Base-by-base conservation (phyloP, 2,797 vertebrate genomes). In the Phataginus tricuspis region DNA sequence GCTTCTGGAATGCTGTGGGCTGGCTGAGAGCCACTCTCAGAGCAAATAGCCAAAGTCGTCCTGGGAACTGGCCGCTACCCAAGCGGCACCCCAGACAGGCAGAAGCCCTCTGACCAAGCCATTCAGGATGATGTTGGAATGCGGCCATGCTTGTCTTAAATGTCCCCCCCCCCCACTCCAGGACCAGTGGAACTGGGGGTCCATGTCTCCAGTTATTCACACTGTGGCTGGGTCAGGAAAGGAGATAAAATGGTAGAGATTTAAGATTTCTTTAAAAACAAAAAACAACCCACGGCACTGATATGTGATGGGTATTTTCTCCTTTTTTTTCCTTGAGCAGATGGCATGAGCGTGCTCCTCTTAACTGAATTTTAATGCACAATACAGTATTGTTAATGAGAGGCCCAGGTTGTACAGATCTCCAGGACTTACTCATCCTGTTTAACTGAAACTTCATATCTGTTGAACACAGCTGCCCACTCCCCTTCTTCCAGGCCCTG, bases 371-470 rank as follows among this genome's bases (percentile, higher is more conserved):
- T 9, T n/a, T 23, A 2, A 12, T 1, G 10, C 68, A 42, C 13
- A 1, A 27, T 5, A 1, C 0, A 11, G 31, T 4, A 6, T 29
- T 7, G 0, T 2, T 11, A 29, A 45, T 2, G 6, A 7, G 0
- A 0, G 53, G 37, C 4, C 2, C 11, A 6, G 1, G 4, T 5
- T 3, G 7, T 21, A 37, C 39, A 5, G 14, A 15, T 8, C 4
- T 25, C 51, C 63, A 45, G 75, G n/a, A 8, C 51, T 19, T 0
- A n/a, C 1, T 23, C 3, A 4, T 1, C 64, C 4, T 69, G 75
- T 34, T 34, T 29, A 34, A 21, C 23, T 7, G 64, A 57, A 27
- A 71, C 53, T 2, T 34, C 2, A 4, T 0, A 2, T 53, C 31
- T 4, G 10, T 2, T 2, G 18, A 18, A 19, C 55, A 2, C 31